Percentiles rank a stretch among this genome's conserved stretches.
Conservation (phyloP, 1,140 invertebrate species). For the Drosophila rufa region DNA sequence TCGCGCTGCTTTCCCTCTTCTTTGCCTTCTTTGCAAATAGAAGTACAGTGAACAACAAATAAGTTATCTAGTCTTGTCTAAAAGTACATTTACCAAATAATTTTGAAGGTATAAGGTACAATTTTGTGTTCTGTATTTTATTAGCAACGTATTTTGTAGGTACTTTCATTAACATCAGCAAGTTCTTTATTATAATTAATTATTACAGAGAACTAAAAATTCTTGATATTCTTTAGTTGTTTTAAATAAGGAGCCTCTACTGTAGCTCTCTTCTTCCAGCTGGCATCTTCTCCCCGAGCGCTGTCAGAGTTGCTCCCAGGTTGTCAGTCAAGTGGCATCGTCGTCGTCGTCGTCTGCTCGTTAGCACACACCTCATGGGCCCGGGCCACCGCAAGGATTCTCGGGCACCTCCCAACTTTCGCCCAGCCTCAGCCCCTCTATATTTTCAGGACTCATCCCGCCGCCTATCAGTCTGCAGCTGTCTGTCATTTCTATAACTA, state of each 20-base stretch:
- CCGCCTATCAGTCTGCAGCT: slow-evolving; percentile 44
- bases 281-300: slow-evolving; percentile 12
- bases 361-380: slow-evolving; percentile 68
- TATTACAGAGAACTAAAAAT: no score
- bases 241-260: not conserved
- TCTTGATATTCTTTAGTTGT: not conserved
- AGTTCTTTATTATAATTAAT: no score
- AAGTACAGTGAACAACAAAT: not conserved
- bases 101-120: no score
- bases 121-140: no score
- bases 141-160: no score
- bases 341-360: slow-evolving; percentile 64
- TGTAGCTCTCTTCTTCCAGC: slow-evolving; percentile 10
- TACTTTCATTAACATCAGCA: no score
- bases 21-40: not conserved
- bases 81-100: no score
- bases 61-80: no score
- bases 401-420: not conserved
- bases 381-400: slow-evolving; percentile 49
- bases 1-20: slow-evolving; percentile 16
- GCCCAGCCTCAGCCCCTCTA: not conserved
- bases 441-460: slow-evolving; percentile 1
- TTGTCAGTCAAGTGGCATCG: slow-evolving; percentile 79
- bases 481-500: slow-evolving; percentile 82
- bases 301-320: slow-evolving; percentile 53